A percentile compares a stretch with the other conserved stretches of the same genome.
phyloP scores from a whole-genome alignment of 2,797 vertebrate genomes.

The Coendou prehensilis region DNA sequence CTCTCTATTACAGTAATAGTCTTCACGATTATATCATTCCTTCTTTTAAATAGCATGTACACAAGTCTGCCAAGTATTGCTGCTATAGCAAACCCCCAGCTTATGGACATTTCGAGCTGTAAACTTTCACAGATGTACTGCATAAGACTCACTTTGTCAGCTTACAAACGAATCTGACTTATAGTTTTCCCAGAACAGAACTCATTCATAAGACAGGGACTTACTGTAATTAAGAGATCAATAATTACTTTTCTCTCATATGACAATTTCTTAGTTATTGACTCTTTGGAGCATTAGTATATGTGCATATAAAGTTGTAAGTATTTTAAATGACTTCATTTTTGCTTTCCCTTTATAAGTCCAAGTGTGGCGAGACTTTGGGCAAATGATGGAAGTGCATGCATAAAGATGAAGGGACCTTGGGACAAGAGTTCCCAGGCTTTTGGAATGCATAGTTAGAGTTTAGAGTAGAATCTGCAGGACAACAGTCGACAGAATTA shows the following conservation, averaged over 20 bases:
- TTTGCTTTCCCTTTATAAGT: constrained; percentile 12
- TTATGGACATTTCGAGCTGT: not conserved
- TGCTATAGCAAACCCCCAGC: not conserved
- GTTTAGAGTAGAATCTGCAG: not conserved
- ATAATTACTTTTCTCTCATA: not conserved
- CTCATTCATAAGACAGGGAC: not conserved
- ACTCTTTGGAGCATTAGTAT: not conserved
- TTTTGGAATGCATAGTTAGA: not conserved
- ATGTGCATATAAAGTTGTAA: not conserved
- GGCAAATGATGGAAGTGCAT: not conserved
- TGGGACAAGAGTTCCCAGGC: not conserved
- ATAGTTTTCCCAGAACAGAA: not conserved
- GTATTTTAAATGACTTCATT: not conserved
- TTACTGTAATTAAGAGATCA: not conserved
- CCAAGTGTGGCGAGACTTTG: not conserved
- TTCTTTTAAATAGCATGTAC: not conserved
- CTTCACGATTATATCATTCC: not conserved
- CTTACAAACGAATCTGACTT: not conserved
- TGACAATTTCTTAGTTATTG: not conserved
- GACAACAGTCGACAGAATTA: not conserved
- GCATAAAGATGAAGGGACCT: not conserved
- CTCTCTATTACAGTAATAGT: not conserved
- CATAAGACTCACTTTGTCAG: not conserved
- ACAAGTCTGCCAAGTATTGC: not conserved
- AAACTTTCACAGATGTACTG: not conserved